Base-by-base conservation (phyloP, 2,113 vertebrate species). In the Psilopsiagon aymara region DNA sequence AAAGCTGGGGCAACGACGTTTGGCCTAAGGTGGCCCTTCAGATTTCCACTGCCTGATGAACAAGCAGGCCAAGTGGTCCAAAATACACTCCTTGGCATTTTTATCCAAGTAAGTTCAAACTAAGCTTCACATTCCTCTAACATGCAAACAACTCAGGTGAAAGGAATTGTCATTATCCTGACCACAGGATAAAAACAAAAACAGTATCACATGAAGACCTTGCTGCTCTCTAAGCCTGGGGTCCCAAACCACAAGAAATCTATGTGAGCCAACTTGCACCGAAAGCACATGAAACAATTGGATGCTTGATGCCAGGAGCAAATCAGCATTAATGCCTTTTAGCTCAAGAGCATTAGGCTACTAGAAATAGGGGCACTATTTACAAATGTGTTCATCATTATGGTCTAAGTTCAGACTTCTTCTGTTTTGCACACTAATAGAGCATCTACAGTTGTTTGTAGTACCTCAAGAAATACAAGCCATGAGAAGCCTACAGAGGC, bases 11-110 rank as follows among this genome's bases (percentile, higher is more conserved):
- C 28, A 5, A 6, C 1, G 41, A 4, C 18, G 6, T 17, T 4
- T 21, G 44, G 21, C 51, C 39, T 13, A 17, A 47, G 37, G 11
- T 5, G 44, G 8, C 29, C 53, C 62, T 4, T 59, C 52, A 13
- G 46, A 19, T 8, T 7, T 27, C 25, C 0, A 8, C 0, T 7
- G 35, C 39, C 29, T 1, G 20, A 1, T 0, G 10, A 49, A 37
- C 21, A 20, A 5, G 51, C 68, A 15, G 39, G 20, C 2, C 43
- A 3, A 18, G 37, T 1, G 11, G 1, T 15, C 57, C 0, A 0
- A n/a, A 44, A 35, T 2, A n/a, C 1, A 35, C 28, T 37, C 52
- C 74, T 10, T 3, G 0, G 28, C 39, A 1, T 3, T 53, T 53
- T 11, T 5, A 19, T 9, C 44, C 2, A 5, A 39, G 4, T 13